These are phyloP conservation scores for Oscheius onirici DNA, from an alignment of 2,888 invertebrate genomes.

Conservation along the genomic window DNA sequence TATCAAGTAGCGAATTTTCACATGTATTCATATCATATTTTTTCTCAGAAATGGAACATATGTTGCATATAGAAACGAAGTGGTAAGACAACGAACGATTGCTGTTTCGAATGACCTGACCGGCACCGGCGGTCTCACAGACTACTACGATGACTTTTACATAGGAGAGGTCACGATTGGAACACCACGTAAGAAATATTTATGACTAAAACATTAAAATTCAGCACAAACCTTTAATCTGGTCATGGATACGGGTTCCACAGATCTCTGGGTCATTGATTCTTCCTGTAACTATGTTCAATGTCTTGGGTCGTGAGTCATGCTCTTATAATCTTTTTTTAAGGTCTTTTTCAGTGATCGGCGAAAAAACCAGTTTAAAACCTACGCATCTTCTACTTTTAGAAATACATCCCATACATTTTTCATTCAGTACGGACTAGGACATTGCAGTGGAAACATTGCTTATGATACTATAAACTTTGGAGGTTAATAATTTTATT, in stretches of 20 bases:
- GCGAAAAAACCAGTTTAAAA: slow-evolving; percentile 60
- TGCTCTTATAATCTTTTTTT: neutral
- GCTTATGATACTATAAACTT: slow-evolving; percentile 54
- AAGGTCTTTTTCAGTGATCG: slow-evolving; percentile 33
- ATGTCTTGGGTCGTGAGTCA: slow-evolving; percentile 35
- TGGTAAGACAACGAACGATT: neutral
- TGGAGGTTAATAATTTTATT: slow-evolving; percentile 36
- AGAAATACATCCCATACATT: slow-evolving; percentile 44
- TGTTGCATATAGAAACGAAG: neutral
- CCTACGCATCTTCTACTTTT: slow-evolving; percentile 55
- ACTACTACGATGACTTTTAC: slow-evolving; percentile 65
- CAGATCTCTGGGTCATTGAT: slow-evolving; percentile 63
- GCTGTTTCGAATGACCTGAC: neutral
- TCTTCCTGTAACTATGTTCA: slow-evolving; percentile 41
- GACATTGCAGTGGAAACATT: slow-evolving; percentile 59
- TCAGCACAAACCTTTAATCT: slow-evolving; percentile 52
- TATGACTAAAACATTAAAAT: neutral
- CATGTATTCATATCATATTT: neutral
- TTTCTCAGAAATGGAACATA: neutral
- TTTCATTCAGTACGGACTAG: slow-evolving; percentile 63
- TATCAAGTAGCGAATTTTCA: neutral
- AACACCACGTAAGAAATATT: slow-evolving; percentile 44
- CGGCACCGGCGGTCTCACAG: slow-evolving; percentile 50
- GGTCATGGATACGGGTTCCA: slow-evolving; percentile 61
- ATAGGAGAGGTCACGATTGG: slow-evolving; percentile 61